phyloP scores from a whole-genome alignment of 2,888 invertebrate genomes.

The Lypha dubia region DNA sequence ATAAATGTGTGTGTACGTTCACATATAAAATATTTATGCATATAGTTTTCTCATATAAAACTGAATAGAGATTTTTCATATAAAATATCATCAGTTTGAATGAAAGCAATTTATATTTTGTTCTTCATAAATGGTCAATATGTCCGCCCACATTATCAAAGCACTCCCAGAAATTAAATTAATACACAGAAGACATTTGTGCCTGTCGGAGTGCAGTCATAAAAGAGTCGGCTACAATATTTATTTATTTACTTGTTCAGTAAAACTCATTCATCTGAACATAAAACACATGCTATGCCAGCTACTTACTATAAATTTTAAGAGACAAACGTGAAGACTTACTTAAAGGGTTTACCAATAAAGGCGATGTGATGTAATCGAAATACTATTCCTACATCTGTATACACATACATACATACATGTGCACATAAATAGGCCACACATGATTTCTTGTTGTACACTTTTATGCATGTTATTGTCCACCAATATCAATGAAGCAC shows the following conservation, averaged over 20 bases:
- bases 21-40: no score
- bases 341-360: neutral
- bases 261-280: slow-evolving; percentile 7
- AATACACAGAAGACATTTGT: slow-evolving; percentile 27
- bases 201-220: slow-evolving; percentile 11
- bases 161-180: slow-evolving; percentile 34
- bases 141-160: neutral
- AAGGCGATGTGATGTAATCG: neutral
- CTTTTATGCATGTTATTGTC: no score
- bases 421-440: no score
- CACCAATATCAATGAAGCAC: no score
- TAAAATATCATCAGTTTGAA: neutral
- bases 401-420: no score
- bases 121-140: no score
- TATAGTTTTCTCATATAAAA: neutral
- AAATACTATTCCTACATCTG: no score
- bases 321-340: neutral
- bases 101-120: slow-evolving; percentile 16
- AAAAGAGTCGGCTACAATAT: neutral
- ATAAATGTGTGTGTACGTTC: no score
- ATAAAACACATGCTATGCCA: slow-evolving; percentile 39
- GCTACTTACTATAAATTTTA: slow-evolving; percentile 19
- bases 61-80: neutral
- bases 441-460: no score
- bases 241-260: slow-evolving; percentile 21